Percentiles rank a stretch among this genome's conserved stretches.
These are phyloP conservation scores for Polietes domitor DNA, from an alignment of 2,888 invertebrate species.

Conservation along the genomic window DNA sequence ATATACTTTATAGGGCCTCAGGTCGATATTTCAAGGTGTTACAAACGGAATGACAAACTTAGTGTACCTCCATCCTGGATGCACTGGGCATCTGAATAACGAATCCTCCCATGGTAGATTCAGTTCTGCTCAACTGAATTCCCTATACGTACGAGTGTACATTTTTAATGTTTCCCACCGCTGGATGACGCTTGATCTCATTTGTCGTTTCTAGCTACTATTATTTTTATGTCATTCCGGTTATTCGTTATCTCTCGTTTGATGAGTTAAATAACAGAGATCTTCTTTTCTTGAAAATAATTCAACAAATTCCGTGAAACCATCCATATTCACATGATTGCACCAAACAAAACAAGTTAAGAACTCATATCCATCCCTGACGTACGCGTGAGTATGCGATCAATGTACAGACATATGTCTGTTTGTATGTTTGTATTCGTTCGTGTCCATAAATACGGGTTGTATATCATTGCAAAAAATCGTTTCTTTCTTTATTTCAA, in stretches of 20 bases:
- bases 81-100: too few species aligned
- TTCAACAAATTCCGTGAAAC: neutral
- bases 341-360: neutral
- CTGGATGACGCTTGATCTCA: neutral
- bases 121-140: too few species aligned
- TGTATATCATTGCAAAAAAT: slow-evolving; percentile 35
- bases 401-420: too few species aligned
- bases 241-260: neutral
- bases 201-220: neutral
- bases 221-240: neutral
- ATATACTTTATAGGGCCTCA: too few species aligned
- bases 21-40: too few species aligned
- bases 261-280: neutral
- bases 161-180: too few species aligned
- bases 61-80: too few species aligned
- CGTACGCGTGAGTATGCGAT: neutral
- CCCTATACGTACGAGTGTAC: too few species aligned
- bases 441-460: neutral
- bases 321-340: neutral
- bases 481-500: neutral
- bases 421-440: too few species aligned
- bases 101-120: too few species aligned
- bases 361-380: neutral
- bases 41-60: too few species aligned
- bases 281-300: neutral